Base-by-base conservation (phyloP, 2,113 vertebrate genomes). In the Callipepla californica region DNA sequence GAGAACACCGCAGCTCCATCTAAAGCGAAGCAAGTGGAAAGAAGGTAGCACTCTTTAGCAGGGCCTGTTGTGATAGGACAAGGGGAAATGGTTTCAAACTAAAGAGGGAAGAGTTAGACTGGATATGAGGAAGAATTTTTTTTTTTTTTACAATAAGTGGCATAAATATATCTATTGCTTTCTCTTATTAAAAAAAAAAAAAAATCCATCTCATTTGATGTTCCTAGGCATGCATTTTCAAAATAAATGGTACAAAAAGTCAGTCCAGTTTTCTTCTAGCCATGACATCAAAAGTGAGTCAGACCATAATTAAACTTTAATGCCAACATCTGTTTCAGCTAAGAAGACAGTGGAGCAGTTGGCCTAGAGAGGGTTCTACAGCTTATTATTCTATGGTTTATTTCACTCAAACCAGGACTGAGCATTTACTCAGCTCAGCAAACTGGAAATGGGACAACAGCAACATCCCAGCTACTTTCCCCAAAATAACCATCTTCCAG, bases 281-380 rank as follows among this genome's bases (percentile, higher is more conserved):
- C 59, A 65, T 40, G 30, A 11, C 75, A 67, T 40, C 93, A 92
- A 89, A 82, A 87, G 47, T 94, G 78, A 96, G 75, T 82, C 91
- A 91, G 55, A 82, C 7, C 0, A 5, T 45, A 92, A 94, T 95
- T 93, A 91, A 94, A 95, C 38, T 92, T 96, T 63, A 91, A 92
- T 55, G 55, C 69, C 84, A 91, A 93, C 94, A 96, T 92, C 81
- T 96, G 96, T 87, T 96, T 87, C 63, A 70, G 89, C 68, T 74
- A 92, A 89, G 81, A 59, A 0, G 0, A 80, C 28, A 66, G 67
- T 85, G 82, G 72, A 85, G 72, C 5, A 6, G 45, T 22, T 96
- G 81, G 91, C 78, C 68, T 61, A 57, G 0, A 11, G 57, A 89
- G 81, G 47, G 63, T 38, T 30, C 51, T 53, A 53, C 28, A 15